Percentiles rank a stretch among this genome's conserved stretches.
phyloP scores from a whole-genome alignment of 1,140 invertebrate species.

The Caenorhabditis latens region DNA sequence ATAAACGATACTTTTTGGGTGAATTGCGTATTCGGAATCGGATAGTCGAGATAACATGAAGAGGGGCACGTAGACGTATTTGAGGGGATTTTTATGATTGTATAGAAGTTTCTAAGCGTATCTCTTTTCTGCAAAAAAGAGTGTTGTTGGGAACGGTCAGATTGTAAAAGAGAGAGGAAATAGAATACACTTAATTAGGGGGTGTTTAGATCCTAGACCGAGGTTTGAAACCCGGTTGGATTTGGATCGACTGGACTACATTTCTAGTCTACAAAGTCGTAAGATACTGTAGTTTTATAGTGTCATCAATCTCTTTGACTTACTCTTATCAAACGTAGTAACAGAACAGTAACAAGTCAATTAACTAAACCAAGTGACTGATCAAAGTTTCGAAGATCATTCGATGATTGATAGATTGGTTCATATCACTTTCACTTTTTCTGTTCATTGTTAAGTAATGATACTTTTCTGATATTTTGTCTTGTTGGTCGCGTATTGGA shows the following conservation, averaged over 20 bases:
- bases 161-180: not conserved
- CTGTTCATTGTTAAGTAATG: not conserved
- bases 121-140: not conserved
- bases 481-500: not conserved
- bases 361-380: too few species aligned
- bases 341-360: too few species aligned
- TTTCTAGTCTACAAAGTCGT: too few species aligned
- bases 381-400: not conserved
- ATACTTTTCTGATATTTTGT: conserved; percentile 32
- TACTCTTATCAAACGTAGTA: not conserved
- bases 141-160: not conserved
- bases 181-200: conserved; percentile 1
- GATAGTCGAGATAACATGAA: conserved; percentile 17
- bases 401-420: not conserved
- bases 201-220: not conserved
- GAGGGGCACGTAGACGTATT: not conserved
- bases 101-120: not conserved
- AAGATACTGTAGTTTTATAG: too few species aligned
- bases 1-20: not conserved
- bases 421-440: not conserved
- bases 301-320: too few species aligned
- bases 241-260: not conserved
- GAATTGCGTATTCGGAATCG: not conserved
- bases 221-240: not conserved
- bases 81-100: not conserved